Conservation (phyloP, 2,113 vertebrate species). For the Arenaria interpres region DNA sequence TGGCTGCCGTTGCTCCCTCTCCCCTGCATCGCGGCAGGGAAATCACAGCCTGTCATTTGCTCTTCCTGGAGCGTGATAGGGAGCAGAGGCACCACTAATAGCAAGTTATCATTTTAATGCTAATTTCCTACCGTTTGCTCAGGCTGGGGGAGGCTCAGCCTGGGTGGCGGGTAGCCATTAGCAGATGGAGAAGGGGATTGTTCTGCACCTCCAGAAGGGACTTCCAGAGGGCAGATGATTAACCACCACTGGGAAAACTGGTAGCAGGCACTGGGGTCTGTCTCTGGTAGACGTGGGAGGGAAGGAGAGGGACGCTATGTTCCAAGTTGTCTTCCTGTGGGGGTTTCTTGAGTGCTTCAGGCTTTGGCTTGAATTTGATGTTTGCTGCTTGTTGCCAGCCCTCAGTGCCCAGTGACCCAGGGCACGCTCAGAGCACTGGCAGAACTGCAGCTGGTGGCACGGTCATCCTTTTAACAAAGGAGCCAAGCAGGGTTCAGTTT, state of each 20-base stretch:
- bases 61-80: conserved; percentile 48
- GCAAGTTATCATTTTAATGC: conserved; percentile 64
- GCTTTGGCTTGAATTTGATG: neutral
- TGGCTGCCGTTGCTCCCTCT: neutral
- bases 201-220: neutral
- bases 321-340: neutral
- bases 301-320: neutral
- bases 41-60: conserved; percentile 68
- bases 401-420: neutral
- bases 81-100: conserved; percentile 61
- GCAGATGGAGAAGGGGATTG: conserved; percentile 11
- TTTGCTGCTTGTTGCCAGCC: neutral
- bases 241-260: neutral
- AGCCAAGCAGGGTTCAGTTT: neutral
- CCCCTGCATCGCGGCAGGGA: conserved; percentile 25
- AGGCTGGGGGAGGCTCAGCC: neutral
- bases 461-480: neutral
- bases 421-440: neutral
- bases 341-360: neutral
- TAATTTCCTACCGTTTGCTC: conserved; percentile 56
- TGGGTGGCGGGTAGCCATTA: neutral
- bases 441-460: neutral
- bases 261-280: neutral
- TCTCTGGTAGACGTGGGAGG: neutral
- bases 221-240: neutral